phyloP scores from a whole-genome alignment of 2,888 invertebrate genomes.

The Acrobasis consociella region DNA sequence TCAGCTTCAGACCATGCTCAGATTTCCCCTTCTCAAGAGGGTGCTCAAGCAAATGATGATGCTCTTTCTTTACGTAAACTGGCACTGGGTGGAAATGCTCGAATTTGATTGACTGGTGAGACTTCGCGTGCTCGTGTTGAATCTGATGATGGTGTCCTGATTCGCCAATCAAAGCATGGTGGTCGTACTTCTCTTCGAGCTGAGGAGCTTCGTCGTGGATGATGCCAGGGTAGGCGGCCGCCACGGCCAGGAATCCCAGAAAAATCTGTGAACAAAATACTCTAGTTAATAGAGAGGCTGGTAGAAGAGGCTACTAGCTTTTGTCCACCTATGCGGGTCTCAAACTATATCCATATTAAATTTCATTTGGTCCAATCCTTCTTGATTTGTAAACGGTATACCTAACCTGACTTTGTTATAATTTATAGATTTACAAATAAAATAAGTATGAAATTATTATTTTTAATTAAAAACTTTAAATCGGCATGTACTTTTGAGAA shows the following conservation, averaged over 20 bases:
- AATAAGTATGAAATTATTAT: no score
- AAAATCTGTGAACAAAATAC: slow-evolving; percentile 60
- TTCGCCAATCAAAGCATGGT: slow-evolving; percentile 67
- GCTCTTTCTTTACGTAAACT: slow-evolving; percentile 86
- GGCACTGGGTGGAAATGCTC: slow-evolving; percentile 88
- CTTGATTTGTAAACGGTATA: no score
- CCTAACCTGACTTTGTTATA: no score
- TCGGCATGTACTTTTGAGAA: no score
- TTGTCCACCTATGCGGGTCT: no score
- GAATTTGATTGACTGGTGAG: slow-evolving; percentile 87
- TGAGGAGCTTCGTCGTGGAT: slow-evolving; percentile 72
- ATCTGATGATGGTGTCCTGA: slow-evolving; percentile 83
- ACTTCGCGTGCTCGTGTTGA: slow-evolving; percentile 86
- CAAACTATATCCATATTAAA: no score
- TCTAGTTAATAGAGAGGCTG: no score
- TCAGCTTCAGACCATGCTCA: slow-evolving; percentile 82
- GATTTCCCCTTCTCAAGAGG: slow-evolving; percentile 85
- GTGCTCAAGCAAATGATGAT: slow-evolving; percentile 84
- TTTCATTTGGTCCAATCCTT: no score
- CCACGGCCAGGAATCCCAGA: slow-evolving; percentile 75
- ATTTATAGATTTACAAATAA: no score
- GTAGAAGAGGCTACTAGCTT: no score
- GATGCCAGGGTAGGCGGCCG: slow-evolving; percentile 70
- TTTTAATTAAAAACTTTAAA: no score
- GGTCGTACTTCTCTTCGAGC: slow-evolving; percentile 64